A percentile compares a stretch with the other conserved stretches of the same genome.
Evolutionary conservation across 2,797 vertebrate species (phyloP).

Genomic region (Chelmon rostratus): DNA sequence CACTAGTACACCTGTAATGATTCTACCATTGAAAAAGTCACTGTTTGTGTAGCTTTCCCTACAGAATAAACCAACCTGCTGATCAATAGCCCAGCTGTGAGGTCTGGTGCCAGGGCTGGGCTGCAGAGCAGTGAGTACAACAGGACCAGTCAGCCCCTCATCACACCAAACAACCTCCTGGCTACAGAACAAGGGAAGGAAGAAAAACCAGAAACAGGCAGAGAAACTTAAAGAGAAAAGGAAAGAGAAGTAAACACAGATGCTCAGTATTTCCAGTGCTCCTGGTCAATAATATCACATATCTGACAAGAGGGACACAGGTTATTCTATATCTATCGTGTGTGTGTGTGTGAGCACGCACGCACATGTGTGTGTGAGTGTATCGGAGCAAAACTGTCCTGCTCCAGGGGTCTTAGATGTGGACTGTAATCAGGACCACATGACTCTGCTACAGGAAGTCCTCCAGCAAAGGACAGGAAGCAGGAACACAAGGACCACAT

Average conservation of each 20-base stretch:
- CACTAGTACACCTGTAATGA: constrained; percentile 22
- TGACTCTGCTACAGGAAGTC: constrained; percentile 91
- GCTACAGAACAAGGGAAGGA: constrained; percentile 70
- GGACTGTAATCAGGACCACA: constrained; percentile 94
- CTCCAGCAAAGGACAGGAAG: constrained; percentile 87
- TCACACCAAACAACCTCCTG: constrained; percentile 69
- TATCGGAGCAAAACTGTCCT: constrained; percentile 75
- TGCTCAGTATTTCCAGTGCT: constrained; percentile 78
- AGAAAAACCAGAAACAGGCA: constrained; percentile 71
- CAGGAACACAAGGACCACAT: constrained; percentile 85
- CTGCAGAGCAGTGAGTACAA: constrained; percentile 58
- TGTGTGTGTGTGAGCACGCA: constrained; percentile 37
- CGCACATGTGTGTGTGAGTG: constrained; percentile 32
- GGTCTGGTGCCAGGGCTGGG: constrained; percentile 54
- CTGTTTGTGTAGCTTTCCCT: constrained; percentile 39
- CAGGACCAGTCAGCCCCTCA: constrained; percentile 63
- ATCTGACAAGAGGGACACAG: constrained; percentile 85
- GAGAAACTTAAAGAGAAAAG: constrained; percentile 64
- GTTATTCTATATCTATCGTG: constrained; percentile 83
- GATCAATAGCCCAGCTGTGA: constrained; percentile 67
- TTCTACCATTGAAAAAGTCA: constrained; percentile 45
- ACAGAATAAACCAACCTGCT: constrained; percentile 37
- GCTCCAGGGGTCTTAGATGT: constrained; percentile 86
- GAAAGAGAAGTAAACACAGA: constrained; percentile 75
- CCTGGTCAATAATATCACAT: constrained; percentile 90